A percentile compares a stretch with the other conserved stretches of the same genome.
phyloP scores from a whole-genome alignment of 2,113 vertebrate genomes.

The Phrynosoma blainvillii region DNA sequence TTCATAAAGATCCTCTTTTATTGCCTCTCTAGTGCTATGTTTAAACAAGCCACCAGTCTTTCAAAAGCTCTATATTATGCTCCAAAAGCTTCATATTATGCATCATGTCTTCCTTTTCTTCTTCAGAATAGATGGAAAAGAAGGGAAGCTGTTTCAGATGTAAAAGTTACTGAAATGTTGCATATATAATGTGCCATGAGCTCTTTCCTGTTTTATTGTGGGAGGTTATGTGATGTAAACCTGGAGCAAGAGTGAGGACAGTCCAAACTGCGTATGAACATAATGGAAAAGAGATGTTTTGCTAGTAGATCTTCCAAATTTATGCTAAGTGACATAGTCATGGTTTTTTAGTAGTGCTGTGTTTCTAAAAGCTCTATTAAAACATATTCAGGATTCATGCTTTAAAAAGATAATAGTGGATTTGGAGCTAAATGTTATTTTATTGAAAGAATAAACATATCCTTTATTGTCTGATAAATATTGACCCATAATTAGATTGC shows the following conservation, averaged over 20 bases:
- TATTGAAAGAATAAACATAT: neutral
- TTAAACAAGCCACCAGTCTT: neutral
- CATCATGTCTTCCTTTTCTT: no score
- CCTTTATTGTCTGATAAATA: neutral
- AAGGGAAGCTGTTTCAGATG: neutral
- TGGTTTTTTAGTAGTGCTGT: neutral
- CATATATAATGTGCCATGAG: neutral
- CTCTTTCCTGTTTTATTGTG: neutral
- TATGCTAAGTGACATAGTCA: neutral
- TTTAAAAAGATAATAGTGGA: neutral
- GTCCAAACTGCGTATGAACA: neutral
- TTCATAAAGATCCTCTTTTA: neutral
- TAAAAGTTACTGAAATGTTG: neutral
- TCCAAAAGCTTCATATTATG: no score
- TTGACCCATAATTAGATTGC: neutral
- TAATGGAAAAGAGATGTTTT: conserved; percentile 14
- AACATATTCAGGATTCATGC: neutral
- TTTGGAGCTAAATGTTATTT: neutral
- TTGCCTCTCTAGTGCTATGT: neutral
- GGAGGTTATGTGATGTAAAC: neutral
- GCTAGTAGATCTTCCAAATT: neutral
- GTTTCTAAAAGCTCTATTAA: neutral
- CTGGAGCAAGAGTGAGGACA: neutral
- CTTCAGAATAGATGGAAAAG: neutral
- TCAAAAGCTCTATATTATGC: no score